phyloP scores from a whole-genome alignment of 2,797 vertebrate species.

The Cetoscarus ocellatus region DNA sequence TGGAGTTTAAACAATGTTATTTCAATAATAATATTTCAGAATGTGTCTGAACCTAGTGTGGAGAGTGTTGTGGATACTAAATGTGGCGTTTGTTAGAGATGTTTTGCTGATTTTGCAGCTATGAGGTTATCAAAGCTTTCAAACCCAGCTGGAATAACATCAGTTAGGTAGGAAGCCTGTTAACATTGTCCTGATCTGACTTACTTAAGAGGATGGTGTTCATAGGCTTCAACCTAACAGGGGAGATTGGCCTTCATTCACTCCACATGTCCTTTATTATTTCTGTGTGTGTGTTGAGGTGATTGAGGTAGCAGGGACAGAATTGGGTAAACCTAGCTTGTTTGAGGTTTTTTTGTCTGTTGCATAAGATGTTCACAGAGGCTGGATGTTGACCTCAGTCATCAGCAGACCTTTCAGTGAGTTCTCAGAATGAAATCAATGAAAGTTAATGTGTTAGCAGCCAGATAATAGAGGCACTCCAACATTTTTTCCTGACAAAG shows the following conservation, averaged over 20 bases:
- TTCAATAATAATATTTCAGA: too few relatives aligned
- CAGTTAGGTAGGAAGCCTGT: neutral
- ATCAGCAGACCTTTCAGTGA: slow-evolving; percentile 12
- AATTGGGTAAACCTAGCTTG: slow-evolving; percentile 1
- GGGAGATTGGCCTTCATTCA: neutral
- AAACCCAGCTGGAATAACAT: slow-evolving; percentile 15
- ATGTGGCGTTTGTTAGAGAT: neutral
- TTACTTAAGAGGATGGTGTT: neutral
- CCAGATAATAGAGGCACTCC: slow-evolving; percentile 16
- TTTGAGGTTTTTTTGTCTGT: slow-evolving; percentile 34
- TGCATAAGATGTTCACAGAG: slow-evolving; percentile 51
- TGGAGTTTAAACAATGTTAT: neutral
- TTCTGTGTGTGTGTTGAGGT: neutral
- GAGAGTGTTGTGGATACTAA: neutral
- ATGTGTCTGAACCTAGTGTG: too few relatives aligned
- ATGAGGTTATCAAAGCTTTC: neutral
- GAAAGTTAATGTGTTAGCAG: slow-evolving; percentile 76
- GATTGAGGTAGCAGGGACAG: slow-evolving; percentile 16
- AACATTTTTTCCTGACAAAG: slow-evolving; percentile 11
- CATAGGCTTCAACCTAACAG: neutral
- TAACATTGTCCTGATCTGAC: too few relatives aligned
- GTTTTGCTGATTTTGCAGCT: slow-evolving; percentile 4
- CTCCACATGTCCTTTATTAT: neutral
- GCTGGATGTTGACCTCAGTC: slow-evolving; percentile 43
- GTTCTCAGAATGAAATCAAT: slow-evolving; percentile 78